These are phyloP conservation scores for Hylyphantes graminicola DNA, from an alignment of 1,140 invertebrate genomes.

Conservation along the genomic window DNA sequence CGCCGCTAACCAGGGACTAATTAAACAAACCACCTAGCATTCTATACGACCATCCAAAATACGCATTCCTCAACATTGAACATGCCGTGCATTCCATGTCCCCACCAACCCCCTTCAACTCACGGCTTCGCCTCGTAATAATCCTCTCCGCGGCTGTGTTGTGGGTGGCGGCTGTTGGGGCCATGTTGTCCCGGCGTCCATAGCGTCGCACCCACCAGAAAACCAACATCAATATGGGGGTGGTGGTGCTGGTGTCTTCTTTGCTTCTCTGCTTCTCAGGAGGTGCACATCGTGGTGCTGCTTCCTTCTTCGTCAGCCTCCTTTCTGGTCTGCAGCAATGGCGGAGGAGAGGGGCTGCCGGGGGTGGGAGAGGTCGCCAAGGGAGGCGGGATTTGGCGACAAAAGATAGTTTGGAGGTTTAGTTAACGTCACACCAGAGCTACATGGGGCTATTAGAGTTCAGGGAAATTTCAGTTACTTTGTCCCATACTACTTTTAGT, in stretches of 20 bases:
- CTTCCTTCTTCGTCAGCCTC: no score
- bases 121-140: not conserved
- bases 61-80: not conserved
- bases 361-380: no score
- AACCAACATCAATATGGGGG: slow-evolving; percentile 25
- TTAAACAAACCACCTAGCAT: no score
- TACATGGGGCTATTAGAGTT: no score
- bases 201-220: slow-evolving; percentile 48
- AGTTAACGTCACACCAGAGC: no score
- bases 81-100: not conserved
- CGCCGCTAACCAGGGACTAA: no score
- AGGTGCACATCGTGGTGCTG: not conserved
- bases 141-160: not conserved
- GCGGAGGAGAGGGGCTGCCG: not conserved
- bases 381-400: no score
- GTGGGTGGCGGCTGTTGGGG: not conserved
- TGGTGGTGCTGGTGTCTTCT: not conserved
- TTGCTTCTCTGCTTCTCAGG: not conserved
- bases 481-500: no score
- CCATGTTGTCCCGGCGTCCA: slow-evolving; percentile 2
- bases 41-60: not conserved
- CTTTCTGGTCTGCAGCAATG: not conserved
- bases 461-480: no score
- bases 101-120: not conserved
- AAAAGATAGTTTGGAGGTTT: no score